phyloP scores from a whole-genome alignment of 2,888 invertebrate genomes.

The Oligia fasciuncula region DNA sequence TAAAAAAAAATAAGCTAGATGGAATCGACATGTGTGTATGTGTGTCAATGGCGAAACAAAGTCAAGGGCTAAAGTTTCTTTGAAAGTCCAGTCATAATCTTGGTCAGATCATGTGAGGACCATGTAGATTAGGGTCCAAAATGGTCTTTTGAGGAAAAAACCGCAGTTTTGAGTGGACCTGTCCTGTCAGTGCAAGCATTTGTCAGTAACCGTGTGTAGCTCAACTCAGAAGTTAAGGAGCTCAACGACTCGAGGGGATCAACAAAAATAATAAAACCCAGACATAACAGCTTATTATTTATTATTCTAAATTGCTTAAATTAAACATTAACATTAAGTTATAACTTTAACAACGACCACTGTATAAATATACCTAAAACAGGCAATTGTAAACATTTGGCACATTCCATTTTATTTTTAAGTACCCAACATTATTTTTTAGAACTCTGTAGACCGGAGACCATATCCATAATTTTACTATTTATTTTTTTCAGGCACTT shows the following conservation, averaged over 20 bases:
- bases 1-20: too few species aligned
- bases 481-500: conserved; percentile 14
- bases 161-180: too few species aligned
- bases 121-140: too few species aligned
- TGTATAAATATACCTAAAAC: conserved; percentile 55
- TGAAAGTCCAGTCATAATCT: too few species aligned
- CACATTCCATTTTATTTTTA: conserved; percentile 51
- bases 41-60: too few species aligned
- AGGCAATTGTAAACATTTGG: conserved; percentile 57
- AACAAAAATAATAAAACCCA: conserved; percentile 10
- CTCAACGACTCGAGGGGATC: neutral
- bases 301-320: conserved; percentile 46
- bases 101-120: too few species aligned
- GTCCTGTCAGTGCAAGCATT: neutral
- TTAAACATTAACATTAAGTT: conserved; percentile 40
- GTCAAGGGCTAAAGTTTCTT: too few species aligned
- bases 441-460: conserved; percentile 8
- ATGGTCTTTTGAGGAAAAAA: too few species aligned
- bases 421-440: conserved; percentile 29
- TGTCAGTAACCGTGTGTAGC: neutral
- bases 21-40: too few species aligned
- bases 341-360: conserved; percentile 48
- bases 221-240: neutral
- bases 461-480: neutral
- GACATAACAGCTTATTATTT: conserved; percentile 46